Evolutionary conservation across 2,888 invertebrate genomes (phyloP).

Genomic region (Cryptus armator): DNA sequence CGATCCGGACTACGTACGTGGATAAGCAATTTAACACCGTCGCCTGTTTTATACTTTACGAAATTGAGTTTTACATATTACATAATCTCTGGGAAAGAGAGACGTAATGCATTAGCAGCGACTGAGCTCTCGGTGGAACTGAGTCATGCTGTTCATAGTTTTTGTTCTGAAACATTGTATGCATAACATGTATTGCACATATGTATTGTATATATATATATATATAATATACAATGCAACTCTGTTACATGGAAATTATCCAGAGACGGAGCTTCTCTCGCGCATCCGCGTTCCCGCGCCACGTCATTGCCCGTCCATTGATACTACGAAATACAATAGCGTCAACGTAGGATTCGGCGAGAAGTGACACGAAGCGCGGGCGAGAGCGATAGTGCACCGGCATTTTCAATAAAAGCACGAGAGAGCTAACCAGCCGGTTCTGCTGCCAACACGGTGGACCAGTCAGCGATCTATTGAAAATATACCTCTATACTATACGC

Average conservation of each 20-base stretch:
- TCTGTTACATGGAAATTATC: slow-evolving; percentile 55
- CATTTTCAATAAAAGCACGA: slow-evolving; percentile 56
- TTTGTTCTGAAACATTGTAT: slow-evolving; percentile 30
- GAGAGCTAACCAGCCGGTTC: slow-evolving; percentile 27
- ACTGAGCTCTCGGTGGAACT: slow-evolving; percentile 3
- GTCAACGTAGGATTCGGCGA: slow-evolving; percentile 62
- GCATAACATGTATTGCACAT: neutral
- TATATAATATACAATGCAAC: neutral
- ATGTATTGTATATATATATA: neutral
- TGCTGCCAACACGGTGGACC: slow-evolving; percentile 44
- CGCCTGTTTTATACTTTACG: slow-evolving; percentile 4
- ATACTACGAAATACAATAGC: slow-evolving; percentile 56
- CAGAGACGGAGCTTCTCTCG: slow-evolving; percentile 38
- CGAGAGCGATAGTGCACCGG: slow-evolving; percentile 32
- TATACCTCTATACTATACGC: slow-evolving; percentile 17
- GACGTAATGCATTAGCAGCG: neutral
- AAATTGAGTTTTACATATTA: slow-evolving; percentile 33
- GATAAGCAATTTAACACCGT: slow-evolving; percentile 16
- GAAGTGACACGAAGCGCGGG: slow-evolving; percentile 53
- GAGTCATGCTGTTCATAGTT: neutral
- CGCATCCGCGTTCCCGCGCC: slow-evolving; percentile 30
- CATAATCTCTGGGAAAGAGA: neutral
- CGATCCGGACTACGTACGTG: neutral
- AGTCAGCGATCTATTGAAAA: slow-evolving; percentile 61
- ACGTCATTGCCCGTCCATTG: slow-evolving; percentile 50